Evolutionary conservation across 1,140 invertebrate genomes (phyloP), one percentile per base, ranked within the genome.

Genomic region (Dryas iulia): DNA sequence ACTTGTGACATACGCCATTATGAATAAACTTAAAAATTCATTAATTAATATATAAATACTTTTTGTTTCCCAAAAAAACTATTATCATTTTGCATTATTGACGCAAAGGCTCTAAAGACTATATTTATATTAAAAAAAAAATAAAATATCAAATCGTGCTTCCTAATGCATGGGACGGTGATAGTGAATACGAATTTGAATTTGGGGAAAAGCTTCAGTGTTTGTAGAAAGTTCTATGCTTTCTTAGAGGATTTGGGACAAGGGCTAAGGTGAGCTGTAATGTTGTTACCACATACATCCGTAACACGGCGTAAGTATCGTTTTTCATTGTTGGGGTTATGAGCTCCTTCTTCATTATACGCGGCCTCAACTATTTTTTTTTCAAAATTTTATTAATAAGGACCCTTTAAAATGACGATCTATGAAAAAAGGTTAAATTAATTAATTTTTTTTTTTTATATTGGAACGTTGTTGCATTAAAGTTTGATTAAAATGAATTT

Each of bases 111-210:
- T 47, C 14, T 47, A n/a, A n/a, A n/a, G n/a, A n/a, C n/a, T n/a
- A n/a, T n/a, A n/a, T n/a, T n/a, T n/a, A n/a, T n/a, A n/a, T n/a
- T n/a, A n/a, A 12, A n/a, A 14, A 18, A 60, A 61, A 57, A 31
- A 14, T 62, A 66, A 66, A 64, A 64, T 66, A 73, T 25, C 63
- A 61, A 69, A 77, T 60, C 71, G 66, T 70, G 69, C 76, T 70
- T 84, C 81, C 82, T 83, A 75, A 56, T 89, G 86, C 86, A 89
- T 89, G 86, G 81, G 78, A 74, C 76, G 85, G 85, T 89, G 86
- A 87, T 66, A 86, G 83, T 47, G 39, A 47, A 47, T 47, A 85
- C 59, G 69, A 78, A 77, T 72, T 76, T 81, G 71, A 76, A 68
- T 76, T 69, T 73, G 79, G 76, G 72, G 61, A 64, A 65, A 61